Evolutionary conservation across 2,888 invertebrate species (phyloP).

Genomic region (Noctua janthina): DNA sequence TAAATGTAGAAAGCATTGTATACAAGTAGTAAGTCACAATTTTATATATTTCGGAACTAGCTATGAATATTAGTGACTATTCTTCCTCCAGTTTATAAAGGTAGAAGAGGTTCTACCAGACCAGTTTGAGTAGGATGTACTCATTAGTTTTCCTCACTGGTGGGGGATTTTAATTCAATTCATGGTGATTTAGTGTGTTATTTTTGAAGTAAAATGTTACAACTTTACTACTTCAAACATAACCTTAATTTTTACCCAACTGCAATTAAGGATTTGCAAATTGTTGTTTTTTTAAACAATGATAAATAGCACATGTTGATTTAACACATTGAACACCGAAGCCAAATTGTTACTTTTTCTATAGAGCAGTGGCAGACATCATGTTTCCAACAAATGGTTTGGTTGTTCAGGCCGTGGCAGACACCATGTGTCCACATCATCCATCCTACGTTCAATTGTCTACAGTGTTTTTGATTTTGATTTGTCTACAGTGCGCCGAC

Average conservation of each 20-base stretch:
- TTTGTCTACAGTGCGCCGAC: no score
- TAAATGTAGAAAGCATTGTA: neutral
- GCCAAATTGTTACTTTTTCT: no score
- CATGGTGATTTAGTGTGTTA: neutral
- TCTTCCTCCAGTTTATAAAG: neutral
- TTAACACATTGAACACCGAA: neutral
- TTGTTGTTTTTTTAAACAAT: neutral
- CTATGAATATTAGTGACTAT: neutral
- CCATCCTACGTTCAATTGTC: no score
- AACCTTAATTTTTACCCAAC: conserved; percentile 2
- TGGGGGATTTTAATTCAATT: neutral
- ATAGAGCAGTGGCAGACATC: no score
- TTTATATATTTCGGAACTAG: neutral
- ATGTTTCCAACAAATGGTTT: no score
- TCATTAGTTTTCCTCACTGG: neutral
- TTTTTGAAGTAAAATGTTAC: neutral
- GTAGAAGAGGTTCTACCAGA: neutral
- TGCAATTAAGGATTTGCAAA: neutral
- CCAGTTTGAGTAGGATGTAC: neutral
- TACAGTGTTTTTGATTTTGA: no score
- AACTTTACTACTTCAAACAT: neutral
- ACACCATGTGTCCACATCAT: no score
- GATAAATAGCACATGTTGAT: neutral
- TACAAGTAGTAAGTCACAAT: neutral
- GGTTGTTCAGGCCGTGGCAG: no score